Conservation (phyloP, 2,888 invertebrate genomes). For the Metopia argyrocephala region DNA sequence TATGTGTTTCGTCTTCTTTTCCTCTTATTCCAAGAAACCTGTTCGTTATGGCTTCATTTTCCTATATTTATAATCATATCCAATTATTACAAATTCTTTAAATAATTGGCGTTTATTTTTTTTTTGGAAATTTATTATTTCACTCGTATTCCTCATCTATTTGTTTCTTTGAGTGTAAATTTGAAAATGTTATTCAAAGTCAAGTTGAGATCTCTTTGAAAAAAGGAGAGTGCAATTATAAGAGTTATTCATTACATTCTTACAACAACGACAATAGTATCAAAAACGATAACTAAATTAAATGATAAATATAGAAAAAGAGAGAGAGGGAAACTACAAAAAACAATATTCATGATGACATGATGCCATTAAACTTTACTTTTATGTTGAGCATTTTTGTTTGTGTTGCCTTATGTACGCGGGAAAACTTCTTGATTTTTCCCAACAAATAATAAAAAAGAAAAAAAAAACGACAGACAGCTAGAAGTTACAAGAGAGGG, state of each 20-base stretch:
- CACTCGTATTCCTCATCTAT: too few relatives aligned
- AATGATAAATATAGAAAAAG: not conserved
- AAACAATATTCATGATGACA: constrained; percentile 18
- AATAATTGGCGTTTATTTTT: too few relatives aligned
- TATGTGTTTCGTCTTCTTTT: too few relatives aligned
- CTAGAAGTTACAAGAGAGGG: too few relatives aligned
- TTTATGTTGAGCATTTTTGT: not conserved
- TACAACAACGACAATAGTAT: not conserved
- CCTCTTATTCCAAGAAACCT: too few relatives aligned
- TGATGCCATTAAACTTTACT: constrained; percentile 13
- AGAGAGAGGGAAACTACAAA: not conserved
- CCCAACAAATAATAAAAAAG: too few relatives aligned
- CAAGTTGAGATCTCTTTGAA: constrained; percentile 27
- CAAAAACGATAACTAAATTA: not conserved
- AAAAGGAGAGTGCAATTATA: not conserved
- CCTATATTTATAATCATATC: too few relatives aligned
- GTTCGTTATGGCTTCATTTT: too few relatives aligned
- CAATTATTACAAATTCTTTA: too few relatives aligned
- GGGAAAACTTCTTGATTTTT: too few relatives aligned
- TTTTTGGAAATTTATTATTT: too few relatives aligned
- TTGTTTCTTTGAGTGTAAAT: constrained; percentile 42
- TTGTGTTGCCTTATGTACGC: not conserved
- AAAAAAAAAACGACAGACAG: too few relatives aligned
- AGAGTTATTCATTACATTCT: not conserved
- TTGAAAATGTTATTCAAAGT: constrained; percentile 51